A percentile compares a stretch with the other conserved stretches of the same genome.
phyloP scores from a whole-genome alignment of 1,140 invertebrate genomes.

The Campoletis sonorensis region DNA sequence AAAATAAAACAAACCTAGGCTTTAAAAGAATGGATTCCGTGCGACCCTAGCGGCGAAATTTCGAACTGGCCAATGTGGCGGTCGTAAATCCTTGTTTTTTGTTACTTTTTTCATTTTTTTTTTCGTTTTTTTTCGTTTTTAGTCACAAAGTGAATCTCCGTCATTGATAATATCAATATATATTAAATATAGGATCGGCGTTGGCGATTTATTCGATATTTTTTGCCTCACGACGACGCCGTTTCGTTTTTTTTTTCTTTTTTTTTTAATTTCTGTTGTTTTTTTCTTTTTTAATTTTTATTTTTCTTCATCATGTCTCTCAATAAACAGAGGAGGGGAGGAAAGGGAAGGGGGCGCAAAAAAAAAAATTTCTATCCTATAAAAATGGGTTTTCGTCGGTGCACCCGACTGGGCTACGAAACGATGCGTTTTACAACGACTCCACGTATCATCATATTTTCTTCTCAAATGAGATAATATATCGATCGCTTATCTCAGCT shows the following conservation, averaged over 20 bases:
- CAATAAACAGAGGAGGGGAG: too few species aligned
- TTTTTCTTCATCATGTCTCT: too few species aligned
- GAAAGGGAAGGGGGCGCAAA: too few species aligned
- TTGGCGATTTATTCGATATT: conserved; percentile 10
- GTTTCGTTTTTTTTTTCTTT: conserved; percentile 19
- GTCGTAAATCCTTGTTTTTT: too few species aligned
- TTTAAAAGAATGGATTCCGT: too few species aligned
- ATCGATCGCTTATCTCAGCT: conserved; percentile 71
- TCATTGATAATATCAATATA: too few species aligned
- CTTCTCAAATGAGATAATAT: neutral
- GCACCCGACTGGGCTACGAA: conserved; percentile 68
- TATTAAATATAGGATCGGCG: neutral
- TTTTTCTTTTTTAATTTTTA: neutral
- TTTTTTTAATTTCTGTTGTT: neutral
- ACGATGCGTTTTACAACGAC: conserved; percentile 69
- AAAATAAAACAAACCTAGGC: too few species aligned
- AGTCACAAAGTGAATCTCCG: too few species aligned
- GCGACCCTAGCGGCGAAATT: too few species aligned
- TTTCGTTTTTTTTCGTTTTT: too few species aligned
- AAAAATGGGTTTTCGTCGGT: conserved; percentile 63
- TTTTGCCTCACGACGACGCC: conserved; percentile 32
- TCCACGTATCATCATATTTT: conserved; percentile 65
- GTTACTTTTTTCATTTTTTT: too few species aligned
- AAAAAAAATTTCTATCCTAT: conserved; percentile 58
- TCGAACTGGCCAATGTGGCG: too few species aligned